These are phyloP conservation scores for Tenebrosternarchus preto DNA, from an alignment of 2,113 vertebrate species.

Conservation along the genomic window DNA sequence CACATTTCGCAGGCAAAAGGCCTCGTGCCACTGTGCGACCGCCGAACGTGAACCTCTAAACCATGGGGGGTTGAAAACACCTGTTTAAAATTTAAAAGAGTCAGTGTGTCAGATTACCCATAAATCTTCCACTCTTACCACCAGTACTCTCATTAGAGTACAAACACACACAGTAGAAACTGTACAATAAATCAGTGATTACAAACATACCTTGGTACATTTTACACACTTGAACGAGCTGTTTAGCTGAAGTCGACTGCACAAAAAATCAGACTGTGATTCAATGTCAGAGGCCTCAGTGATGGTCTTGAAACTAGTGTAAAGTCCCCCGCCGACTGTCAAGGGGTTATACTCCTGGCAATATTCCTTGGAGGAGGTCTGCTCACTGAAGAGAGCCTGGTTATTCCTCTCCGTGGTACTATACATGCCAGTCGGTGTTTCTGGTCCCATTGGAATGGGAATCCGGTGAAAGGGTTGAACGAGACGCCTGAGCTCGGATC, in stretches of 20 bases:
- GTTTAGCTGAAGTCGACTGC: slow-evolving; percentile 79
- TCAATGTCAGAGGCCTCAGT: slow-evolving; percentile 79
- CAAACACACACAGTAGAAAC: neutral
- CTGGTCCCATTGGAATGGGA: slow-evolving; percentile 65
- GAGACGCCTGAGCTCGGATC: slow-evolving; percentile 82
- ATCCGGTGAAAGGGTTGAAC: slow-evolving; percentile 77
- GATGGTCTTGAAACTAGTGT: slow-evolving; percentile 69
- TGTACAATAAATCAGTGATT: neutral
- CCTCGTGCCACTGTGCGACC: slow-evolving; percentile 91
- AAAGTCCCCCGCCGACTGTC: slow-evolving; percentile 61
- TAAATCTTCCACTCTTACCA: neutral
- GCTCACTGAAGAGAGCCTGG: slow-evolving; percentile 65
- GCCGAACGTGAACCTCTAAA: slow-evolving; percentile 89
- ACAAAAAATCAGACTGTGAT: slow-evolving; percentile 82
- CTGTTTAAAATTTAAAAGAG: slow-evolving; percentile 63
- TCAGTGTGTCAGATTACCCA: neutral
- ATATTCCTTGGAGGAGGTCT: slow-evolving; percentile 63
- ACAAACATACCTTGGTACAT: slow-evolving; percentile 87
- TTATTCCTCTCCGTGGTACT: slow-evolving; percentile 69
- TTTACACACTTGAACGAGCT: slow-evolving; percentile 91
- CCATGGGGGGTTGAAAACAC: slow-evolving; percentile 93
- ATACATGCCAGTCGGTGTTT: slow-evolving; percentile 74
- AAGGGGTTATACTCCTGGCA: slow-evolving; percentile 75
- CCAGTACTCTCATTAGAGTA: neutral
- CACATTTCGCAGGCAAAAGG: slow-evolving; percentile 92